Conservation (phyloP, 2,797 vertebrate genomes). For the Ficedula albicollis region DNA sequence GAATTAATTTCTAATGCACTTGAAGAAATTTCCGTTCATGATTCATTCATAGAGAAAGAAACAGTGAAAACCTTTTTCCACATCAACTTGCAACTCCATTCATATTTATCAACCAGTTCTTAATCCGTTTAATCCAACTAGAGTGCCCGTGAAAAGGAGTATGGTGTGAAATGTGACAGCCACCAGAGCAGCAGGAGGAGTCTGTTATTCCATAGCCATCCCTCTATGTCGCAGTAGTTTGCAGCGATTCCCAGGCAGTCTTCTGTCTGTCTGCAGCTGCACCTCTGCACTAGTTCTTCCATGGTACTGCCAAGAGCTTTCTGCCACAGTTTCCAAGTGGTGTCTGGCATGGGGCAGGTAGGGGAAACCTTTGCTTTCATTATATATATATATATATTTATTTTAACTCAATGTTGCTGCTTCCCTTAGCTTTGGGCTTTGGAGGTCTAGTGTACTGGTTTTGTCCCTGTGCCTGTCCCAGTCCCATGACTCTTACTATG, state of each 20-base stretch:
- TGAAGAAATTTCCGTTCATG: conserved; percentile 24
- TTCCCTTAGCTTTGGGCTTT: neutral
- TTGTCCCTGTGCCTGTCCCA: neutral
- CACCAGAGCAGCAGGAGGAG: conserved; percentile 47
- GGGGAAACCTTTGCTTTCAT: neutral
- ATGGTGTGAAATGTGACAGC: conserved; percentile 58
- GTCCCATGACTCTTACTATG: neutral
- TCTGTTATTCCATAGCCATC: conserved; percentile 21
- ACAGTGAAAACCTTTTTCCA: conserved; percentile 54
- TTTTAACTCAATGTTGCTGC: neutral
- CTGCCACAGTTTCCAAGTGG: neutral
- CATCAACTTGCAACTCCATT: conserved; percentile 40
- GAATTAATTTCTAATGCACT: conserved; percentile 59
- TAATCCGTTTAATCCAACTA: conserved; percentile 61
- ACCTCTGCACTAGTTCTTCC: neutral
- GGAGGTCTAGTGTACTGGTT: neutral
- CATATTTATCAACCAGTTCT: conserved; percentile 45
- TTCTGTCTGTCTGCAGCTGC: neutral
- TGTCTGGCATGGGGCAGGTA: neutral
- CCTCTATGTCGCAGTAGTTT: neutral
- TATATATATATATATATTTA: neutral
- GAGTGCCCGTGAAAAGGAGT: conserved; percentile 49
- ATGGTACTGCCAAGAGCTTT: fast-evolving
- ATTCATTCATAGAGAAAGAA: conserved; percentile 65
- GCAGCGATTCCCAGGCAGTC: neutral